Conservation (phyloP, 1,140 invertebrate species). For the Diuraphis noxia region DNA sequence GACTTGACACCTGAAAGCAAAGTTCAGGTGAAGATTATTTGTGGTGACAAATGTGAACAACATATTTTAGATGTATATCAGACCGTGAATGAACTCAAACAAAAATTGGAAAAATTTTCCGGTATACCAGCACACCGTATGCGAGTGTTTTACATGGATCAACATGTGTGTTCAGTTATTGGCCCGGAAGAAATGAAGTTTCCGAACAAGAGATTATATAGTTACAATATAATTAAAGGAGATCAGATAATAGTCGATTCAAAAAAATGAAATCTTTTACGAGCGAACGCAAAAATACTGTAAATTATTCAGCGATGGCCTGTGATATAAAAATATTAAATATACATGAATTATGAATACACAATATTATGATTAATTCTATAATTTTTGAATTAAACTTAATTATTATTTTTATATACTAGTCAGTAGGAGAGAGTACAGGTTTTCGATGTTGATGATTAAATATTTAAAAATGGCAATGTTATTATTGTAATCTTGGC, state of each 20-base stretch:
- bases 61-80: conserved; percentile 61
- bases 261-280: conserved; percentile 55
- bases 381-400: conserved; percentile 2
- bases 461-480: background rate
- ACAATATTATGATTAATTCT: background rate
- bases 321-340: conserved; percentile 44
- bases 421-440: conserved; percentile 24
- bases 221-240: conserved; percentile 85
- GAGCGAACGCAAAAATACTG: background rate
- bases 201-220: conserved; percentile 84
- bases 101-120: conserved; percentile 75
- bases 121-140: conserved; percentile 80
- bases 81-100: conserved; percentile 73
- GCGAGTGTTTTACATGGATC: conserved; percentile 79
- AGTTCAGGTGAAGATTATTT: conserved; percentile 81
- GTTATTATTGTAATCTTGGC: background rate
- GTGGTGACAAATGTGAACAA: conserved; percentile 68
- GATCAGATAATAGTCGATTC: conserved; percentile 87
- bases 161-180: conserved; percentile 66
- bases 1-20: conserved; percentile 82
- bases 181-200: conserved; percentile 86
- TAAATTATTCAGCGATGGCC: background rate
- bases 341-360: background rate
- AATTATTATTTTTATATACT: conserved; percentile 25
- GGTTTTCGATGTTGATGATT: background rate